A percentile compares a stretch with the other conserved stretches of the same genome.
phyloP scores from a whole-genome alignment of 2,797 vertebrate genomes.

The Siniperca scherzeri region DNA sequence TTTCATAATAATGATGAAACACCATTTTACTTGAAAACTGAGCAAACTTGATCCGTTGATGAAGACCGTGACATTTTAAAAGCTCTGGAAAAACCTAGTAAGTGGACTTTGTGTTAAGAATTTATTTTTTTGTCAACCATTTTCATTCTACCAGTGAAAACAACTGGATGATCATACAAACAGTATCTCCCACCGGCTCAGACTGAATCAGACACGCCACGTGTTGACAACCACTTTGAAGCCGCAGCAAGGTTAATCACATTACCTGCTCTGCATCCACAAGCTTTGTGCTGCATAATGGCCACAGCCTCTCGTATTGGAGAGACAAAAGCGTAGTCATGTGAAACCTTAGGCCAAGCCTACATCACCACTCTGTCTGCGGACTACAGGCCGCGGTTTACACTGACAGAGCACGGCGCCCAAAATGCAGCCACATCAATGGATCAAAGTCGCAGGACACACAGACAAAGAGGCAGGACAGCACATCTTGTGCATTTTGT shows the following conservation, averaged over 20 bases:
- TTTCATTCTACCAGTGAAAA: neutral
- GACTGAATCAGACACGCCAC: constrained; percentile 17
- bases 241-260: constrained; percentile 74
- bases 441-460: constrained; percentile 51
- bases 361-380: neutral
- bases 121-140: too few species aligned
- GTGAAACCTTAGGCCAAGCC: constrained; percentile 55
- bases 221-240: constrained; percentile 46
- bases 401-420: neutral
- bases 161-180: neutral
- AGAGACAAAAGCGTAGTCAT: constrained; percentile 58
- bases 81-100: neutral
- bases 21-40: neutral
- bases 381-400: constrained; percentile 19
- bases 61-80: neutral
- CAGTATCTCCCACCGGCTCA: neutral
- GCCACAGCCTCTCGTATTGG: constrained; percentile 40
- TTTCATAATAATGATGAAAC: neutral
- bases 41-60: neutral
- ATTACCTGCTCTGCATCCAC: constrained; percentile 66
- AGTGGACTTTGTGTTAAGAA: neutral
- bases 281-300: constrained; percentile 51
- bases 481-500: constrained; percentile 21
- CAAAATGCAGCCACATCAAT: constrained; percentile 41
- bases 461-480: constrained; percentile 17